Base-by-base conservation (phyloP, 2,113 vertebrate genomes). In the Semicossyphus pulcher region DNA sequence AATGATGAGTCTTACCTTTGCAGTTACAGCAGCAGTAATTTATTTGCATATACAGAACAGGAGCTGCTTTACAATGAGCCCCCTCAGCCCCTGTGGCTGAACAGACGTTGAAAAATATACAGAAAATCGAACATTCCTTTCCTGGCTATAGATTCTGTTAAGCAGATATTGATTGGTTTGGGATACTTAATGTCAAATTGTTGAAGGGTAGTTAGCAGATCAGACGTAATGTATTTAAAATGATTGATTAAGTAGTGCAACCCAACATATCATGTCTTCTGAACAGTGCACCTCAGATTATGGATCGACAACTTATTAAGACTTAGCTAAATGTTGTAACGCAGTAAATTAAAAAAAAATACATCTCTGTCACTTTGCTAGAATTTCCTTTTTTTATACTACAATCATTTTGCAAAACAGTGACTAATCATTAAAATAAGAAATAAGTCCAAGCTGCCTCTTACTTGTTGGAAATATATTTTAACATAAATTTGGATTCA, bases 1-100 rank as follows among this genome's bases (percentile, higher is more conserved):
- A 10, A 47, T 16, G 61, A 71, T 72, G 67, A 51, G 61, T 21
- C 56, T 48, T 53, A 73, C 39, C 39, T 54, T 18, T 34, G 0
- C 21, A 29, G 64, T 18, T 10, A 60, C 44, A 41, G 57, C 64
- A 11, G 45, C n/a, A 14, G 6, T 21, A 41, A 49, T 71, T 66
- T 52, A 49, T 84, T 64, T 66, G 25, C 42, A 47, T 51, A 54
- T 54, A 58, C 18, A 79, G 44, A 37, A 60, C 34, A 72, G n/a
- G 37, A 45, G 32, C 41, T 69, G 49, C 18, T 0, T 52, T 10
- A 16, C 57, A 41, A 31, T 54, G 56, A 68, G n/a, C 23, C 1
- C 1, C 23, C 32, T 1, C 14, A 29, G 16, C 23, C 8, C 1
- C 21, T 4, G 28, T 28, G 23, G 11, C 26, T 32, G 53, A n/a